A percentile compares a stretch with the other conserved stretches of the same genome.
These are phyloP conservation scores for Gryon sp. DNA, from an alignment of 1,140 invertebrate species.

Conservation along the genomic window DNA sequence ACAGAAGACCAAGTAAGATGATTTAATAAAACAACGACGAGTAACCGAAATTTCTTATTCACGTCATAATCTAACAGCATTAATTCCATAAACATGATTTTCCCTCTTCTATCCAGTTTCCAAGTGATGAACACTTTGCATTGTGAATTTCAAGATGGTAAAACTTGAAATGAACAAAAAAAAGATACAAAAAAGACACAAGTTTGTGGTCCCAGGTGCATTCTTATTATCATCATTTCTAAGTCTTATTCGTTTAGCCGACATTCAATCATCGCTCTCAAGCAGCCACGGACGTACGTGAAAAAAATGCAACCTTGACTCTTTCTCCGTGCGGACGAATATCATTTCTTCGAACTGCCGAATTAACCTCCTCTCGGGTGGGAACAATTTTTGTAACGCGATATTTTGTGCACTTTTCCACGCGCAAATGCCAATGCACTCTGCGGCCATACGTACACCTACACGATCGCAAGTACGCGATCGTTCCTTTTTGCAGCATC, in stretches of 20 bases:
- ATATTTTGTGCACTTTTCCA: constrained; percentile 40
- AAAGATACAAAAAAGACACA: too few species aligned
- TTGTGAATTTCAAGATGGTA: too few species aligned
- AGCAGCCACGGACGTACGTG: constrained; percentile 9
- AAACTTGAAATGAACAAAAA: constrained; percentile 1
- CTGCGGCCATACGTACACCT: constrained; percentile 39
- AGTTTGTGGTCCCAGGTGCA: not conserved
- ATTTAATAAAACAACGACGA: too few species aligned
- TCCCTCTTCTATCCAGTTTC: too few species aligned
- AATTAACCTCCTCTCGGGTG: constrained; percentile 38
- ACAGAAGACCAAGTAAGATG: too few species aligned
- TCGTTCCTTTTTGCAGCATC: constrained; percentile 42
- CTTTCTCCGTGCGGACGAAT: not conserved
- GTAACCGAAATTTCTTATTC: too few species aligned
- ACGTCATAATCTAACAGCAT: too few species aligned
- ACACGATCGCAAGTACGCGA: constrained; percentile 39
- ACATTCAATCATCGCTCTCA: constrained; percentile 2
- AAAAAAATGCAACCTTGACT: constrained; percentile 38
- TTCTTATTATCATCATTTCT: constrained; percentile 12
- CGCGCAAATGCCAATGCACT: constrained; percentile 41
- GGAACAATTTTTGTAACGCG: constrained; percentile 41
- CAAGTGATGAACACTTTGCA: too few species aligned
- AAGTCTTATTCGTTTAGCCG: not conserved
- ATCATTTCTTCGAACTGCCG: constrained; percentile 35
- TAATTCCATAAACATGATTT: too few species aligned